Conservation (phyloP, 1,140 invertebrate species). For the Sipha flava region DNA sequence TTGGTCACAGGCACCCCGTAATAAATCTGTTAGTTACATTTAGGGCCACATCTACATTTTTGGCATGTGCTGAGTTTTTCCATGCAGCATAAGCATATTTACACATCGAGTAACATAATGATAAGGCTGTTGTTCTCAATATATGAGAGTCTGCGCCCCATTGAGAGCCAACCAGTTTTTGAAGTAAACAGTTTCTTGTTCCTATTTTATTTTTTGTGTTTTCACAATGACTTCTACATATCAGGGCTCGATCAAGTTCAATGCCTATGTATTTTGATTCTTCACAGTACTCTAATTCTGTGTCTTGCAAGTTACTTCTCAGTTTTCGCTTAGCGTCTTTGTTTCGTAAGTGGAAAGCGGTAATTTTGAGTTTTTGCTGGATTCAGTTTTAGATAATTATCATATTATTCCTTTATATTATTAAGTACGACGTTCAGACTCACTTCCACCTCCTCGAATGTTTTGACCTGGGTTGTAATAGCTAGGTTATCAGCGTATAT, state of each 20-base stretch:
- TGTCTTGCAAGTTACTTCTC: conserved; percentile 34
- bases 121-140: conserved; percentile 10
- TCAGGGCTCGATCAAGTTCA: conserved; percentile 12
- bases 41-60: conserved; percentile 6
- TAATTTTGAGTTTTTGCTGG: no score
- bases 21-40: conserved; percentile 23
- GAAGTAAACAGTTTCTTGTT: conserved; percentile 24
- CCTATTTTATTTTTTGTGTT: background rate
- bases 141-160: no score
- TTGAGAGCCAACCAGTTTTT: background rate
- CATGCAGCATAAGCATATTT: conserved; percentile 25
- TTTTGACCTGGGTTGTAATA: no score
- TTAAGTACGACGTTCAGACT: no score
- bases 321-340: conserved; percentile 48
- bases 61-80: background rate
- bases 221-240: no score
- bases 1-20: no score
- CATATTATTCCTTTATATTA: background rate
- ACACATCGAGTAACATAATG: conserved; percentile 20
- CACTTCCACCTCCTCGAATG: no score
- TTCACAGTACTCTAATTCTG: no score
- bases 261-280: conserved; percentile 20
- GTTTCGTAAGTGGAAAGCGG: conserved; percentile 13
- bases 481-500: no score
- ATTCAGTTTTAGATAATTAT: conserved; percentile 7